phyloP scores from a whole-genome alignment of 2,888 invertebrate genomes.

The Pachliopta kotzebuea region DNA sequence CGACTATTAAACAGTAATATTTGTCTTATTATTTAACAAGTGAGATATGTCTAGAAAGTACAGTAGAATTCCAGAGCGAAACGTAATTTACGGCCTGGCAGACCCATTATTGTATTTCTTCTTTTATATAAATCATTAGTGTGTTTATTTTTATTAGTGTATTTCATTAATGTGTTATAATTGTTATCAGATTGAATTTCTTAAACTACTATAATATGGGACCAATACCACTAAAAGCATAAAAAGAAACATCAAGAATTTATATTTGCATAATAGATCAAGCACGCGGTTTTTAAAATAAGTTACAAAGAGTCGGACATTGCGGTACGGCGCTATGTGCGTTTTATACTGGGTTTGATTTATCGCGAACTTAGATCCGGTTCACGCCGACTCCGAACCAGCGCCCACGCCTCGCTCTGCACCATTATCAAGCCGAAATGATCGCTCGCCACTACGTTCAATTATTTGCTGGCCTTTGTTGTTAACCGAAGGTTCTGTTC shows the following conservation, averaged over 20 bases:
- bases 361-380: slow-evolving; percentile 73
- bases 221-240: neutral
- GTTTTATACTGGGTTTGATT: slow-evolving; percentile 59
- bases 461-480: slow-evolving; percentile 48
- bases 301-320: slow-evolving; percentile 26
- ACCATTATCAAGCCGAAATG: slow-evolving; percentile 69
- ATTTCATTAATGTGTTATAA: too few species aligned
- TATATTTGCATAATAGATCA: neutral
- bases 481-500: slow-evolving; percentile 31
- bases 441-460: slow-evolving; percentile 55
- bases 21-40: neutral
- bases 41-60: too few species aligned
- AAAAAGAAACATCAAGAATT: neutral
- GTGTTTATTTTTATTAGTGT: too few species aligned
- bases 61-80: too few species aligned
- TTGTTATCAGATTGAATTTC: neutral
- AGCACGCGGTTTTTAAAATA: slow-evolving; percentile 15
- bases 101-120: too few species aligned
- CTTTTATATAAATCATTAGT: too few species aligned
- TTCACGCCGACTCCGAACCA: slow-evolving; percentile 50
- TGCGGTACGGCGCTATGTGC: slow-evolving; percentile 39
- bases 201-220: neutral
- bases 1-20: neutral
- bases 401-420: slow-evolving; percentile 69
- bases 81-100: too few species aligned